These are phyloP conservation scores for Leptinotarsa defecta DNA, from an alignment of 1,140 invertebrate genomes.

Conservation along the genomic window DNA sequence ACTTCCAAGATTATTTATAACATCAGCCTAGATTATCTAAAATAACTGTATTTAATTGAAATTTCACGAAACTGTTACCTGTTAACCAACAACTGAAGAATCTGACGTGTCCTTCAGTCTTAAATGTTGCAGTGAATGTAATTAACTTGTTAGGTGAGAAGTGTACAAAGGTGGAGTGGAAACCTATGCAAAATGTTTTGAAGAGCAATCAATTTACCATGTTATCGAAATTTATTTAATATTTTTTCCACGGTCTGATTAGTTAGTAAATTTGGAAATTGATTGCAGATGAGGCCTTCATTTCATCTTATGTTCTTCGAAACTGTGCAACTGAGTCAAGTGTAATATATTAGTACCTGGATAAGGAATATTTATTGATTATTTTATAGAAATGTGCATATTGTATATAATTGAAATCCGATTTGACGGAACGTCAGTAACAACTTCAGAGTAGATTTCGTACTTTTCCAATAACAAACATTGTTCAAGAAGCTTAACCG, in stretches of 20 bases:
- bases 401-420: slow-evolving; percentile 45
- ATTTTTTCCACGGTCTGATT: too few relatives aligned
- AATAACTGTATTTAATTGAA: slow-evolving; percentile 12
- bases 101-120: not conserved
- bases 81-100: slow-evolving; percentile 15
- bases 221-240: too few relatives aligned
- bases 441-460: not conserved
- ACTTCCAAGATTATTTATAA: too few relatives aligned
- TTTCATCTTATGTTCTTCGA: not conserved
- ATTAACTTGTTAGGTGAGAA: slow-evolving; percentile 13
- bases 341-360: slow-evolving; percentile 53
- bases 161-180: not conserved
- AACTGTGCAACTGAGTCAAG: slow-evolving; percentile 38
- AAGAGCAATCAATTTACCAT: not conserved
- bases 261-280: too few relatives aligned
- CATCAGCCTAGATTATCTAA: not conserved
- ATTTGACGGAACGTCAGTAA: slow-evolving; percentile 7
- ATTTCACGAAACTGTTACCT: slow-evolving; percentile 16
- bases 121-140: slow-evolving; percentile 17
- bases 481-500: not conserved
- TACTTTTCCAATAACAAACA: too few relatives aligned
- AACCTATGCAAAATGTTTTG: not conserved
- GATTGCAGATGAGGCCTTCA: too few relatives aligned
- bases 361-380: slow-evolving; percentile 51
- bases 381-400: slow-evolving; percentile 44